Evolutionary conservation across 2,113 vertebrate genomes (phyloP), one percentile per base, ranked within the genome.

Genomic region (Rhinogobius similis): DNA sequence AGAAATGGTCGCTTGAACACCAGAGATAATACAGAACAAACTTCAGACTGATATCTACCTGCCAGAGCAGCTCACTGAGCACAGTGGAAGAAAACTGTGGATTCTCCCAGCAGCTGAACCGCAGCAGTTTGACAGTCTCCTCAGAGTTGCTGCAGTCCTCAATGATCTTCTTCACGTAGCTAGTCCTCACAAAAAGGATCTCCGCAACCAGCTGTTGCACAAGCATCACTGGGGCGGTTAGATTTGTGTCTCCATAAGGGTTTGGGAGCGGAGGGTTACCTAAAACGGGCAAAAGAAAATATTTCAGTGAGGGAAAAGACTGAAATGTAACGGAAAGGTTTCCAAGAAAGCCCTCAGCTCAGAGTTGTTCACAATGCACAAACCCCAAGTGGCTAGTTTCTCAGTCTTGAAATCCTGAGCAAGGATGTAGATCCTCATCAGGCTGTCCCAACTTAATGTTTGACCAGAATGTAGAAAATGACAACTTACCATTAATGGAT

Each of bases 31-130:
- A 50, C 10, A 26, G 4, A 55, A 55, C 23, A 55, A 0, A 10
- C 3, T 4, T 32, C 11, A 20, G 26, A 18, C 12, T 36, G 68
- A 18, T 1, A 18, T 84, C 93, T 88, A 99, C 98, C 97, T 99
- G 98, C 98, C 98, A 99, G 78, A 99, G 96, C 64, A 99, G 95
- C 88, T 99, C 98, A 89, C 97, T 97, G 74, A 99, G 96, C 84
- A 99, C 97, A 76, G 97, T 99, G 82, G 98, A 99, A 80, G 98
- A 99, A 73, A 99, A 99, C 90, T 98, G 97, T 69, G 98, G 98
- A 91, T 99, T 99, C 83, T 99, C 98, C 98, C 98, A 99, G 91
- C 97, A 99, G 92, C 97, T 98, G 92, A 99, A 99, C 76, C 98
- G 95, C 89, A 99, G 95, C 72, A 99, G 85, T 86, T 99, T 99